phyloP scores from a whole-genome alignment of 2,888 invertebrate species.

The Neoascia interrupta region DNA sequence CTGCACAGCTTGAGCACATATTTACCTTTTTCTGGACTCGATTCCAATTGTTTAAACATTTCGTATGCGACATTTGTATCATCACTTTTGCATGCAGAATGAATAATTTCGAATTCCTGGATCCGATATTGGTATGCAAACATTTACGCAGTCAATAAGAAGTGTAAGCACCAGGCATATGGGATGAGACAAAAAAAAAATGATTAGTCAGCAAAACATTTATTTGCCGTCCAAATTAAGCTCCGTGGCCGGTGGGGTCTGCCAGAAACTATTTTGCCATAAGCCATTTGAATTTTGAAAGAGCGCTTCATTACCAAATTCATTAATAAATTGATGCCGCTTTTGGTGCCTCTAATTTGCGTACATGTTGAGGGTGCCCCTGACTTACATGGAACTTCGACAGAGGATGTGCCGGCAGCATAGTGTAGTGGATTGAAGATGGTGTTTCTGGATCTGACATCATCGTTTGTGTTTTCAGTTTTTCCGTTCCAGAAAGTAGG shows the following conservation, averaged over 20 bases:
- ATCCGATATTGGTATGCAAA: constrained; percentile 9
- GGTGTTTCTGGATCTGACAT: constrained; percentile 61
- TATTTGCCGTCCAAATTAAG: constrained; percentile 2
- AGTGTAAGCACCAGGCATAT: not conserved
- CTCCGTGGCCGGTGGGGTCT: constrained; percentile 1
- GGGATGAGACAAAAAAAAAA: constrained; percentile 6
- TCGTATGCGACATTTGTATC: constrained; percentile 14
- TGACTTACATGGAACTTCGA: constrained; percentile 5
- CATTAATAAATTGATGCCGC: constrained; percentile 57
- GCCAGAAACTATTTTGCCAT: constrained; percentile 11
- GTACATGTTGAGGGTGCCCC: constrained; percentile 32
- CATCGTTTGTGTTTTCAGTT: constrained; percentile 26
- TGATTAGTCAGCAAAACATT: constrained; percentile 20
- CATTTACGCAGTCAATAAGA: constrained; percentile 31
- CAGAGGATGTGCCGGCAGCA: constrained; percentile 31
- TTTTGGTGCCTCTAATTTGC: constrained; percentile 41
- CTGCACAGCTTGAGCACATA: not conserved
- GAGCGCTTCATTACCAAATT: constrained; percentile 60
- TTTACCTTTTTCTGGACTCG: constrained; percentile 1
- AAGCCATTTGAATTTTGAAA: constrained; percentile 27
- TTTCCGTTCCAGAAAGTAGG: constrained; percentile 1
- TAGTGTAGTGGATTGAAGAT: constrained; percentile 37
- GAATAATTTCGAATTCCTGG: constrained; percentile 3
- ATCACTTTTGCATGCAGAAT: not conserved
- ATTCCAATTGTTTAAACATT: constrained; percentile 30